phyloP scores from a whole-genome alignment of 35 echinoderm and acorn worm species.

The Stichopus chloronotus region DNA sequence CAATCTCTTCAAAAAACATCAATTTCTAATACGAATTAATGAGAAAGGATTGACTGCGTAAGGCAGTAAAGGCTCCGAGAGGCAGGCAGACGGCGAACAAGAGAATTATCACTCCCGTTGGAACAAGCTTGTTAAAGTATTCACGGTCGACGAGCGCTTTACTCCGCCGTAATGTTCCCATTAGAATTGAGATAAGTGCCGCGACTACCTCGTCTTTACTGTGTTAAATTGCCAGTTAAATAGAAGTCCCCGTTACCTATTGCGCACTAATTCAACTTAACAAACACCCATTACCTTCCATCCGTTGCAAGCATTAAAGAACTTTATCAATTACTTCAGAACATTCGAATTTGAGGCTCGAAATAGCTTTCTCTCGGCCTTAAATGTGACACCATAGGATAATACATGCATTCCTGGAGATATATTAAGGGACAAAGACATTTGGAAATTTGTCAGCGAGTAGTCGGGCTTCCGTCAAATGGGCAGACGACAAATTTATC shows the following conservation, averaged over 20 bases:
- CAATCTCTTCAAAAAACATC: slow-evolving; percentile 61
- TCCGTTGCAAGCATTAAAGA: slow-evolving; percentile 65
- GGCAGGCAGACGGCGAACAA: not conserved
- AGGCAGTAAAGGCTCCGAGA: slow-evolving; percentile 21
- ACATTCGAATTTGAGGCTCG: slow-evolving; percentile 49
- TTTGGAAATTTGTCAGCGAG: slow-evolving; percentile 44
- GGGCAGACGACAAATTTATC: slow-evolving; percentile 59
- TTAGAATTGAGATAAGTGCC: slow-evolving; percentile 64
- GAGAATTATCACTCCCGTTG: slow-evolving; percentile 56
- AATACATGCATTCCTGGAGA: slow-evolving; percentile 34
- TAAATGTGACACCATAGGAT: slow-evolving; percentile 42
- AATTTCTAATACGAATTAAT: slow-evolving; percentile 50
- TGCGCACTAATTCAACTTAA: slow-evolving; percentile 51
- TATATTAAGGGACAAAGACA: slow-evolving; percentile 57
- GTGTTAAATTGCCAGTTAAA: slow-evolving; percentile 61
- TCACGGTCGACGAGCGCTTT: slow-evolving; percentile 42
- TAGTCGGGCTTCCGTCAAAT: slow-evolving; percentile 55
- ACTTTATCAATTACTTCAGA: slow-evolving; percentile 60
- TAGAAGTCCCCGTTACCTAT: slow-evolving; percentile 45
- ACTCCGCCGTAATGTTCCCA: slow-evolving; percentile 57
- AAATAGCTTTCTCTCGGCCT: slow-evolving; percentile 34
- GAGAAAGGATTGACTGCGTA: slow-evolving; percentile 43
- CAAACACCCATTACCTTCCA: slow-evolving; percentile 61
- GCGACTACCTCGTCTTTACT: slow-evolving; percentile 5
- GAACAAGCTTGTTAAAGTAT: slow-evolving; percentile 58